Evolutionary conservation across 2,113 vertebrate genomes (phyloP), one percentile per base, ranked within the genome.

Genomic region (Lontra canadensis): DNA sequence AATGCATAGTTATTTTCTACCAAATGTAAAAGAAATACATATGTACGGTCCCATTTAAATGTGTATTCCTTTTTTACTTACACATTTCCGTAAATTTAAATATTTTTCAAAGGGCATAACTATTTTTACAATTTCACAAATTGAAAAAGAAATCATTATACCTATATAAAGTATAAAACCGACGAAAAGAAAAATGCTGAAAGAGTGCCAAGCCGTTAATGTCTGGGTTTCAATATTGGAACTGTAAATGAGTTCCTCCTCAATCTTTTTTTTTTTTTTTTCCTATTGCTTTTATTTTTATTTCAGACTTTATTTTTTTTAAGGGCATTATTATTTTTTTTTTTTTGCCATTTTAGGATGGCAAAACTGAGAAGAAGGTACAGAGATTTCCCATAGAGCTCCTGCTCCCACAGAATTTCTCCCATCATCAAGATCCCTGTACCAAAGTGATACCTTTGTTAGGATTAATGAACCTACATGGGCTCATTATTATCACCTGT

Each of bases 91-190:
- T 86, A 88, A 94, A 61, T 91, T 93, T 69, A 94, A 95, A 87
- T 91, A 49, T 55, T 95, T 97, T 95, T 90, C 76, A 78, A 97
- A 88, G 26, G 10, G 9, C 42, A 80, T 87, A 61, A 44, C 52
- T 83, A 79, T 61, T 96, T 91, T 93, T 96, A 34, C 1, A 81
- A 23, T 79, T 82, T 71, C 78, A 67, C 36, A 82, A 90, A 93
- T 31, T 73, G 11, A 90, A 47, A 20, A 79, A 61, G 5, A 52
- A 81, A 91, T 86, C 6, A 90, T 61, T 61, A 55, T 78, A 55
- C 1, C 7, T 55, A 25, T 78, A 12, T 63, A 63, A 88, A 91
- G 3, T 74, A 69, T 7, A 90, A 88, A 95, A 47, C 0, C 4
- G 65, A 31, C 23, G 25, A 42, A 73, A 86, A 55, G 39, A 93